A percentile compares a stretch with the other conserved stretches of the same genome.
phyloP scores from a whole-genome alignment of 2,797 vertebrate genomes.

The Avahi laniger region DNA sequence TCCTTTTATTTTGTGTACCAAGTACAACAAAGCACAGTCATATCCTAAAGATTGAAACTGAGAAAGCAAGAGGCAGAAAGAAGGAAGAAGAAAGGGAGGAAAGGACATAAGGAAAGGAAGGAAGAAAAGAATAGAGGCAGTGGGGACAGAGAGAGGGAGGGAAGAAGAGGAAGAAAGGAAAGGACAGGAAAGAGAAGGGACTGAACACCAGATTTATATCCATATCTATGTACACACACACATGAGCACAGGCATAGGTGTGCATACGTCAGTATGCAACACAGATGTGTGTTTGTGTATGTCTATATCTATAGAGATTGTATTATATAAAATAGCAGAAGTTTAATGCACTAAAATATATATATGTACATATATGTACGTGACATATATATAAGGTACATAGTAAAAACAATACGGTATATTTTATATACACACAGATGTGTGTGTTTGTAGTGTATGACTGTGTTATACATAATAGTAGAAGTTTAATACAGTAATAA shows the following conservation, averaged over 20 bases:
- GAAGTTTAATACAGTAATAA: not conserved
- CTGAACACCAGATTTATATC: not conserved
- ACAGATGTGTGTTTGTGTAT: not conserved
- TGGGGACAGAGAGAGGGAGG: not conserved
- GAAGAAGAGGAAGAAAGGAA: not conserved
- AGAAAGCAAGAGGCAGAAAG: not conserved
- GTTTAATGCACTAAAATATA: not conserved
- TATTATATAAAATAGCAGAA: not conserved
- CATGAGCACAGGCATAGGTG: too few species aligned
- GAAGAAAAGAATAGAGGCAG: not conserved
- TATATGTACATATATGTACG: not conserved
- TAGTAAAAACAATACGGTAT: not conserved
- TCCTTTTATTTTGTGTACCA: not conserved
- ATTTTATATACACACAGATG: not conserved
- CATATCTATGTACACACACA: not conserved
- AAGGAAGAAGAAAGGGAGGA: not conserved
- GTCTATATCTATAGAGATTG: not conserved
- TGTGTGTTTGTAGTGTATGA: not conserved
- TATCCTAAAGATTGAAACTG: not conserved
- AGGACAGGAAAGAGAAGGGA: not conserved
- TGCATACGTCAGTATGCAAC: not conserved
- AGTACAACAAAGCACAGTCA: not conserved
- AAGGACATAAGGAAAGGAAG: not conserved
- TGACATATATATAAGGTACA: not conserved
- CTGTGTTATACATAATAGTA: not conserved